phyloP scores from a whole-genome alignment of 2,113 vertebrate species.

The Serilophus lunatus region DNA sequence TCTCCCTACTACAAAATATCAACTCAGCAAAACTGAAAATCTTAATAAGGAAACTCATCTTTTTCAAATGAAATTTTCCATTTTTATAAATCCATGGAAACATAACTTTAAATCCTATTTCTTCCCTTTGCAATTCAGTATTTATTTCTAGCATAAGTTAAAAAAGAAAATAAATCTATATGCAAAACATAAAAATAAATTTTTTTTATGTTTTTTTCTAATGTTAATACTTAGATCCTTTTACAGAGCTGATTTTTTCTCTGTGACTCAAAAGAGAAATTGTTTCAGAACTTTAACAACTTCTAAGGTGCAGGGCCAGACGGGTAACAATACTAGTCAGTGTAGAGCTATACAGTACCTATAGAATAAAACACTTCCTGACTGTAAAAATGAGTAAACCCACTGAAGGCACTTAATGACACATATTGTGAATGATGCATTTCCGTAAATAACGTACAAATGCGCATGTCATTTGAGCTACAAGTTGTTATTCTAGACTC shows the following conservation, averaged over 20 bases:
- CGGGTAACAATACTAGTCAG: neutral
- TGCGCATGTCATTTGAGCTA: neutral
- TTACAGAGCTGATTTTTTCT: neutral
- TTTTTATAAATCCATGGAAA: neutral
- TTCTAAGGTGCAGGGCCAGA: neutral
- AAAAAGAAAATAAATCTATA: neutral
- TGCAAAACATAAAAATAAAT: neutral
- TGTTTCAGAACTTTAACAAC: neutral
- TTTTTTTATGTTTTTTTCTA: neutral
- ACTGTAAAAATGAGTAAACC: neutral
- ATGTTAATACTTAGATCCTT: neutral
- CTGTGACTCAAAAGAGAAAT: neutral
- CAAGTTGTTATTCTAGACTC: neutral
- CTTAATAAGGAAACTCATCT: too few species aligned
- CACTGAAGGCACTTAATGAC: neutral
- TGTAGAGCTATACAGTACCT: neutral
- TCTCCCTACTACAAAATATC: neutral
- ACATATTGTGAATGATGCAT: fast-evolving
- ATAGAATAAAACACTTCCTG: neutral
- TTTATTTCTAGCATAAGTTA: neutral
- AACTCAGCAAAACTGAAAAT: neutral
- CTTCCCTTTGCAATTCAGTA: neutral
- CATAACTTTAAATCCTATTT: neutral
- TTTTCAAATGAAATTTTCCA: neutral
- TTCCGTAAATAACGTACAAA: neutral